phyloP scores from a whole-genome alignment of 2,797 vertebrate genomes.

The Sarcophilus harrisii region DNA sequence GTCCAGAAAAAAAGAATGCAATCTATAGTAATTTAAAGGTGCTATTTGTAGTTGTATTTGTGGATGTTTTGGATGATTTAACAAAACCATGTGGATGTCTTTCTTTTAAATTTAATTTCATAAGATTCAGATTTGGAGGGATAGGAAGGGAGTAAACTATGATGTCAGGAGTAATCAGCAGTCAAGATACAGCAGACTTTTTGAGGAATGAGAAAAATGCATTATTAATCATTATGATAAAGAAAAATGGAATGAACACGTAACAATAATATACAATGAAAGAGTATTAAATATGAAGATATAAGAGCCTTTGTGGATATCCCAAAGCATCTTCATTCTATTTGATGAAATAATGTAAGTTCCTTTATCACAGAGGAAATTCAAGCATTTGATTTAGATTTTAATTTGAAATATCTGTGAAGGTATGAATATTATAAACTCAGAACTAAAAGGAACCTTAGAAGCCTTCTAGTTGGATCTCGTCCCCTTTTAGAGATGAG shows the following conservation, averaged over 20 bases:
- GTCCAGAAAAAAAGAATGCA: conserved; percentile 8
- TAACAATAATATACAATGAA: background rate
- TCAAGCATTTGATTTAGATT: conserved; percentile 46
- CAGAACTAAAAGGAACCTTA: background rate
- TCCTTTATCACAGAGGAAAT: background rate
- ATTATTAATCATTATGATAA: background rate
- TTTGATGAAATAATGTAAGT: background rate
- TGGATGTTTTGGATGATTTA: conserved; percentile 5
- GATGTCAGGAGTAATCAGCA: conserved; percentile 16
- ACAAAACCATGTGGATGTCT: background rate
- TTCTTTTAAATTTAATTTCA: conserved; percentile 1
- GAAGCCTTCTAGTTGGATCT: background rate
- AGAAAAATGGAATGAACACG: background rate
- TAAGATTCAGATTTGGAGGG: background rate
- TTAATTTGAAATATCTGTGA: background rate
- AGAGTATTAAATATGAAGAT: conserved; percentile 13
- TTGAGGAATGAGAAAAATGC: conserved; percentile 28
- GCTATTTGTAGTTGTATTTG: conserved; percentile 16
- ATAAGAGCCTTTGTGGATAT: background rate
- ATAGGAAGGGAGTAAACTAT: background rate
- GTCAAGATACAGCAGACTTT: background rate
- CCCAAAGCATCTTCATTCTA: conserved; percentile 16
- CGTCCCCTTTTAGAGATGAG: background rate
- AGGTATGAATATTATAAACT: background rate
- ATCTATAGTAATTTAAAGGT: background rate